A percentile compares a stretch with the other conserved stretches of the same genome.
Conservation (phyloP, 2,888 invertebrate genomes). For the Apeira syringaria region DNA sequence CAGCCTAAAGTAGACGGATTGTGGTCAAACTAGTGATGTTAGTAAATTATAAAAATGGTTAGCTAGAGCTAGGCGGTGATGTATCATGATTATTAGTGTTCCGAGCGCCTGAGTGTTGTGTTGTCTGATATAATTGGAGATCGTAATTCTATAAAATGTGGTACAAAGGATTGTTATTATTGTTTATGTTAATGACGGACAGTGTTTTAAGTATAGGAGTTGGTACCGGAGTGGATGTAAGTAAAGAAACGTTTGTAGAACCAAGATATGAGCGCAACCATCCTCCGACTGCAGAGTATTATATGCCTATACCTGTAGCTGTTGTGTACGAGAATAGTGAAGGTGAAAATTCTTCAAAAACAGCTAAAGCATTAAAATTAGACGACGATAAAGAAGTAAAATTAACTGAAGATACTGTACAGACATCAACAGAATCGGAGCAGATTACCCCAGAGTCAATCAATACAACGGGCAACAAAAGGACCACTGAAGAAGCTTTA, state of each 20-base stretch:
- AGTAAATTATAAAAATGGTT: conserved; percentile 51
- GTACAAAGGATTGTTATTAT: conserved; percentile 21
- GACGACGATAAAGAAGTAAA: conserved; percentile 1
- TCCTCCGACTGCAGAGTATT: conserved; percentile 44
- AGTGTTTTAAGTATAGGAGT: conserved; percentile 20
- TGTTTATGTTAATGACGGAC: conserved; percentile 31
- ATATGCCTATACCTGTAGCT: conserved; percentile 37
- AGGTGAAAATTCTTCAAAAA: conserved; percentile 4
- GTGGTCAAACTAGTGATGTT: conserved; percentile 66
- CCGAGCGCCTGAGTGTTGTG: conserved; percentile 53
- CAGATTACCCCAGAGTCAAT: background rate
- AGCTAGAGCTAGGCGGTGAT: conserved; percentile 37
- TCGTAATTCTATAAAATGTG: conserved; percentile 13
- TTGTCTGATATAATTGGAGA: conserved; percentile 34
- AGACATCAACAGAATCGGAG: background rate
- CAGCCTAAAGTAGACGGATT: conserved; percentile 22
- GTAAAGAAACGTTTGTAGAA: conserved; percentile 4
- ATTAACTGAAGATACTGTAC: conserved; percentile 1
- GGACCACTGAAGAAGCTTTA: conserved; percentile 7
- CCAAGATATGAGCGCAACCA: conserved; percentile 40
- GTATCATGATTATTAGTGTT: conserved; percentile 61
- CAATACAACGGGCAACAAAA: conserved; percentile 1
- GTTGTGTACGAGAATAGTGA: conserved; percentile 28
- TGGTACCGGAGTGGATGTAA: conserved; percentile 18
- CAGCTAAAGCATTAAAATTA: background rate